Conservation (phyloP, 2,888 invertebrate genomes). For the Cephus spinipes region DNA sequence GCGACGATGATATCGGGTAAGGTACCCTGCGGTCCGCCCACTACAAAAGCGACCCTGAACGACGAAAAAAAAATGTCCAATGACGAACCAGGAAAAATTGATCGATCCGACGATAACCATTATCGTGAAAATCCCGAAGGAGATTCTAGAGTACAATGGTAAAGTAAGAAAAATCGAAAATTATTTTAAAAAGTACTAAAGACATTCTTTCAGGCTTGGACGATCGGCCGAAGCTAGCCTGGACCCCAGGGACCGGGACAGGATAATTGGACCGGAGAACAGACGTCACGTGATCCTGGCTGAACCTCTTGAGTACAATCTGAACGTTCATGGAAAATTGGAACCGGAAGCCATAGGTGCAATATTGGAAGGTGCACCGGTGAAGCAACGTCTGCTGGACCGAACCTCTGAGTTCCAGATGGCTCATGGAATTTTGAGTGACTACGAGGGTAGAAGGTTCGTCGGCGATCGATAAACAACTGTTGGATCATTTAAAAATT, state of each 20-base stretch:
- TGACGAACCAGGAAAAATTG: not conserved
- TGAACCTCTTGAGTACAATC: constrained; percentile 25
- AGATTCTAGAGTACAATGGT: not conserved
- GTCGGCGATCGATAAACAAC: not conserved
- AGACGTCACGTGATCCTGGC: not conserved
- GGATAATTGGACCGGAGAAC: not conserved
- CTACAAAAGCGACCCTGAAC: not conserved
- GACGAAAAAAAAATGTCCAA: not conserved
- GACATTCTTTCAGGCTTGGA: not conserved
- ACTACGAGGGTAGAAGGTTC: not conserved
- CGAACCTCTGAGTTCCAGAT: not conserved
- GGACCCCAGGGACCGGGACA: not conserved
- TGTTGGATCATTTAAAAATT: not conserved
- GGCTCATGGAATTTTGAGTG: not conserved
- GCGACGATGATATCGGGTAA: not conserved
- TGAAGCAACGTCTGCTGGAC: not conserved
- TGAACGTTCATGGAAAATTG: constrained; percentile 13
- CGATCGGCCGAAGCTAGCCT: not conserved
- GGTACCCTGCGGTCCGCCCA: not conserved
- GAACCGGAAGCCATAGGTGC: constrained; percentile 21
- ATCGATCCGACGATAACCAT: not conserved
- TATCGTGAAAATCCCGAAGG: not conserved
- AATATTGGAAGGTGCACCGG: constrained; percentile 24
- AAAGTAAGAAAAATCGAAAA: not conserved
- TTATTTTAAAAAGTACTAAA: not conserved